Conservation (phyloP, 2,797 vertebrate genomes). For the Argya squamiceps region DNA sequence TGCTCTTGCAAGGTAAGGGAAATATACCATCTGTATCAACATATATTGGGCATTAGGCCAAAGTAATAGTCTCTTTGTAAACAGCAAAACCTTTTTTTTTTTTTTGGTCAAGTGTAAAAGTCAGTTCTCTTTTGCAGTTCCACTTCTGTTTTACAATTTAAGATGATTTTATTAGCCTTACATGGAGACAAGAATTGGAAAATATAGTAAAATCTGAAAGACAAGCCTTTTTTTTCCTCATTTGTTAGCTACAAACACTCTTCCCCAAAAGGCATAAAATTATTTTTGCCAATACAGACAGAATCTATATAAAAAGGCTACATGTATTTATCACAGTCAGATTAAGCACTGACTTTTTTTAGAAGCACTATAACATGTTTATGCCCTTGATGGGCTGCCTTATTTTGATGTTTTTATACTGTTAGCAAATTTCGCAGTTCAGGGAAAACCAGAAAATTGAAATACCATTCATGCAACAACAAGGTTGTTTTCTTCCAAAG, state of each 20-base stretch:
- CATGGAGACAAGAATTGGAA: neutral
- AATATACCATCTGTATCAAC: constrained; percentile 28
- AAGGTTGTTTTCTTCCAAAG: neutral
- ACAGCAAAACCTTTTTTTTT: neutral
- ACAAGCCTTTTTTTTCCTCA: neutral
- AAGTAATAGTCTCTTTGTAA: neutral
- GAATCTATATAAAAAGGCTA: neutral
- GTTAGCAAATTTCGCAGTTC: neutral
- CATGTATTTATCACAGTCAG: neutral
- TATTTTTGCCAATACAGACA: neutral
- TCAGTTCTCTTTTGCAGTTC: neutral
- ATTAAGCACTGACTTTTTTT: neutral
- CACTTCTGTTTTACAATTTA: neutral
- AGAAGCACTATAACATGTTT: neutral
- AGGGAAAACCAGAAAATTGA: neutral
- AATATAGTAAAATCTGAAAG: neutral
- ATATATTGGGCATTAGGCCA: neutral
- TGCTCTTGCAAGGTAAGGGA: constrained; percentile 14
- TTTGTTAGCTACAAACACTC: neutral
- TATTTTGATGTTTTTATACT: neutral
- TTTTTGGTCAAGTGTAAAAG: neutral
- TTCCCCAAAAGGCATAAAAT: neutral
- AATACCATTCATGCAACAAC: neutral
- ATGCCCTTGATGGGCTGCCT: neutral
- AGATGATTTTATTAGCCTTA: neutral